Conservation (phyloP, 1,140 invertebrate genomes). For the Lordiphosa collinella region DNA sequence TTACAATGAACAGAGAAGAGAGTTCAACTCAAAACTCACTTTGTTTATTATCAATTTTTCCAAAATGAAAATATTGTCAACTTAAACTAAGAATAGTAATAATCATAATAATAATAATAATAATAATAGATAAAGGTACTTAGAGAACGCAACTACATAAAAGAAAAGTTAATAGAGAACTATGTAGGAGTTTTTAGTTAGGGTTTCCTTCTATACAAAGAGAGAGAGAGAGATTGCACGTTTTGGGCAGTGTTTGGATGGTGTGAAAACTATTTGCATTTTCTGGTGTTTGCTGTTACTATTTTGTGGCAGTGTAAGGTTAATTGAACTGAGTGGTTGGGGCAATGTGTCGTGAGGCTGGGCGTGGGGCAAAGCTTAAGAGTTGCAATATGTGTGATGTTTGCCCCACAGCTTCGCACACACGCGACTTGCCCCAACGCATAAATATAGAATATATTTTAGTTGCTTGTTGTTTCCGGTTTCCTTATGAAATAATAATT, state of each 20-base stretch:
- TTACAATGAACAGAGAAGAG: slow-evolving; percentile 65
- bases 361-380: too few species aligned
- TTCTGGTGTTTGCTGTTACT: slow-evolving; percentile 17
- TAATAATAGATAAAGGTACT: slow-evolving; percentile 71
- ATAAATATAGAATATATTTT: too few species aligned
- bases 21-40: slow-evolving; percentile 74
- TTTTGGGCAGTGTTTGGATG: slow-evolving; percentile 75
- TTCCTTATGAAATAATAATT: slow-evolving; percentile 68
- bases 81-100: slow-evolving; percentile 18
- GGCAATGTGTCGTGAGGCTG: too few species aligned
- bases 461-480: slow-evolving; percentile 37
- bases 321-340: too few species aligned
- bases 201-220: slow-evolving; percentile 50
- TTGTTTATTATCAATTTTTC: slow-evolving; percentile 49
- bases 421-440: too few species aligned
- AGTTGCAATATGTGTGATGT: background rate
- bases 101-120: slow-evolving; percentile 36
- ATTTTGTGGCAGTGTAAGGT: slow-evolving; percentile 57
- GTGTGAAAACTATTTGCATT: slow-evolving; percentile 44
- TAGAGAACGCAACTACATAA: slow-evolving; percentile 70
- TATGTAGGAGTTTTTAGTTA: slow-evolving; percentile 49
- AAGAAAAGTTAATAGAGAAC: slow-evolving; percentile 63
- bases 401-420: background rate
- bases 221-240: slow-evolving; percentile 75
- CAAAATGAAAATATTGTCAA: slow-evolving; percentile 47